Base-by-base conservation (phyloP, 2,888 invertebrate species). In the Ophioninae sp. region DNA sequence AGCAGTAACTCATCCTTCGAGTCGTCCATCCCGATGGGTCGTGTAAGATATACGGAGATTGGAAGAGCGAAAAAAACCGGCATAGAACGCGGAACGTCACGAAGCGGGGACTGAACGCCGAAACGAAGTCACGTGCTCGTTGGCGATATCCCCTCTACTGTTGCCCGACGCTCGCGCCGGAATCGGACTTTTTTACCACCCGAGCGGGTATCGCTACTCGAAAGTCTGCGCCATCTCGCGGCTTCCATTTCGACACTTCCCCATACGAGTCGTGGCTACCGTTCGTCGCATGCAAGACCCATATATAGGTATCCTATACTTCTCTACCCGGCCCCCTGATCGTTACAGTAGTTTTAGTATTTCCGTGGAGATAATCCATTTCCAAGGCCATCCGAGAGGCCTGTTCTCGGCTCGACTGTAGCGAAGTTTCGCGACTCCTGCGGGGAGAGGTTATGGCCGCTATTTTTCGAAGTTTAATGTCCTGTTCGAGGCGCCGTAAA, bases 291-390 rank as follows among this genome's bases (percentile, higher is more conserved):
- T 51, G 17, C 51, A 51, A 17, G 17, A 51, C 51, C 13, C 51
- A 51, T 17, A 17, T 51, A 51, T 51, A 51, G 13, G 51, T 51
- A 51, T 51, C 13, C 17, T 13, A 13, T 17, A 51, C 51, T 51
- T 13, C 22, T 6, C 51, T 39, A 30, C 68, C n/a, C 44, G 37
- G 44, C 69, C 71, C 67, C 51, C 41, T 75, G 67, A 72, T 83
- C 65, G 76, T 79, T 79, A 79, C 71, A 67, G 75, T 76, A 51
- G 51, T 13, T 74, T 78, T 79, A 72, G 58, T 72, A 56, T 74
- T 75, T 65, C 76, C 67, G 79, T 67, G 75, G 71, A 83, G 82
- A 83, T 83, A 83, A 83, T 83, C 67, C 67, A 79, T 83, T 79
- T 71, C 71, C 74, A 76, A 83, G 79, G 82, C 71, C 79, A 63